Evolutionary conservation across 2,113 vertebrate species (phyloP).

Genomic region (Lathamus discolor): DNA sequence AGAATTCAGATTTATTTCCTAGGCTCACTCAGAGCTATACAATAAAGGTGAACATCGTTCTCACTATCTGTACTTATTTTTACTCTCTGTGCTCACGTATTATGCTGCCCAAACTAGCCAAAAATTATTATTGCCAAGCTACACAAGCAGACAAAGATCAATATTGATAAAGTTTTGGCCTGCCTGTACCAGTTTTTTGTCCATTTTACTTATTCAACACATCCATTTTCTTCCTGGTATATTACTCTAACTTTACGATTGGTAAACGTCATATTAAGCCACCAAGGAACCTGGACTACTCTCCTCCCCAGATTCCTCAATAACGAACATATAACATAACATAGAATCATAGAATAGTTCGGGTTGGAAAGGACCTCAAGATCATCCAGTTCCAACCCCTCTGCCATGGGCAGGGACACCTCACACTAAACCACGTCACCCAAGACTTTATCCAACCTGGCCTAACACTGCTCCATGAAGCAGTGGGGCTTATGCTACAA

Average conservation of each 20-base stretch:
- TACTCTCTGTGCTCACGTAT: not conserved
- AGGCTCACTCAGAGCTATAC: not conserved
- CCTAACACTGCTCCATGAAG: not conserved
- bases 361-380: too few relatives aligned
- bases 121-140: not conserved
- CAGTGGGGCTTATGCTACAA: rapidly evolving
- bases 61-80: not conserved
- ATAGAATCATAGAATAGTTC: too few relatives aligned
- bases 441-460: too few relatives aligned
- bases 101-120: not conserved
- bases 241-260: not conserved
- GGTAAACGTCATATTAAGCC: not conserved
- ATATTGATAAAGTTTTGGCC: not conserved
- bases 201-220: not conserved
- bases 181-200: not conserved
- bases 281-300: not conserved
- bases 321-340: too few relatives aligned
- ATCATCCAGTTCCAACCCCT: too few relatives aligned
- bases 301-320: not conserved
- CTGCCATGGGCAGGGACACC: too few relatives aligned
- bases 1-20: not conserved
- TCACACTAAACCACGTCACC: too few relatives aligned
- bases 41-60: not conserved
- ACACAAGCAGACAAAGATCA: not conserved
- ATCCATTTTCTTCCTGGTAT: not conserved